These are phyloP conservation scores for Lynx canadensis DNA, from an alignment of 2,113 vertebrate species.

Conservation along the genomic window DNA sequence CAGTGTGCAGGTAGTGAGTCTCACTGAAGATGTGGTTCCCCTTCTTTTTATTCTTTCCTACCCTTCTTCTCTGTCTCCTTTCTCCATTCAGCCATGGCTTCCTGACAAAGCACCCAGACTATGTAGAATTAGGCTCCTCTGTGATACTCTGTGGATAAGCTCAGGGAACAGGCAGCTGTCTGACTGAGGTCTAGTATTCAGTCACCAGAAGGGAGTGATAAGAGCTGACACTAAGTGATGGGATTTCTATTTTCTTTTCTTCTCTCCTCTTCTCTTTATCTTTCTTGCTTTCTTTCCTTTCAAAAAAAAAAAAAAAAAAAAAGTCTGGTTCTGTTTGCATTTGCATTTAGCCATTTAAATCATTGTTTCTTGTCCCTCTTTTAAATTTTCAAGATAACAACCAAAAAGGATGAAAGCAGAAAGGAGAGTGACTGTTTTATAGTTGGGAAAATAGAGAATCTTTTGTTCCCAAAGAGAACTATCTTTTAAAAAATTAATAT, in stretches of 20 bases:
- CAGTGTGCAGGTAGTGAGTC: neutral
- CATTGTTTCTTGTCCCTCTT: neutral
- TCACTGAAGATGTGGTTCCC: neutral
- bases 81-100: neutral
- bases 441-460: neutral
- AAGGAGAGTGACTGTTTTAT: neutral
- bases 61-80: neutral
- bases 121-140: neutral
- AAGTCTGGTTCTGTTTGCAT: neutral
- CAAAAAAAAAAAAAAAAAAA: neutral
- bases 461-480: neutral
- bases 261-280: neutral
- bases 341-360: slow-evolving; percentile 25
- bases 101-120: neutral
- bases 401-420: neutral
- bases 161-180: neutral
- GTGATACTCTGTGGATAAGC: neutral
- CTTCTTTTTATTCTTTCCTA: neutral
- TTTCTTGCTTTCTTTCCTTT: neutral
- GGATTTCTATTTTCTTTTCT: neutral
- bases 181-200: neutral
- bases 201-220: neutral
- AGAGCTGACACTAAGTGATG: neutral
- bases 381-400: slow-evolving; percentile 40
- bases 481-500: neutral